These are phyloP conservation scores for Dendrocincla fuliginosa DNA, from an alignment of 2,797 vertebrate species.

Conservation along the genomic window DNA sequence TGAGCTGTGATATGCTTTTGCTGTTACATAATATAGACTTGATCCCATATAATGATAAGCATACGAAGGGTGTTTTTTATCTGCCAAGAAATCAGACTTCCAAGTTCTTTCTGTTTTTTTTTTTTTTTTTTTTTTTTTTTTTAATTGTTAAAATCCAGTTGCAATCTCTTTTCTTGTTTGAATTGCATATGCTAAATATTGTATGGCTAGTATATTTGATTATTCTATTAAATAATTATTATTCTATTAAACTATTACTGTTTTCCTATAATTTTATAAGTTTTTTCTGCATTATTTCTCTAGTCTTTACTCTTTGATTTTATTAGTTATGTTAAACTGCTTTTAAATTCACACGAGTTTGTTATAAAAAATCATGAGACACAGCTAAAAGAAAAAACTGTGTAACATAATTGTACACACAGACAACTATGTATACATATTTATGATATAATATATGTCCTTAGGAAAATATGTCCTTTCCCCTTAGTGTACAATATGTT, in stretches of 20 bases:
- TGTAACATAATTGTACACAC: background rate
- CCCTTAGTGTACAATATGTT: background rate
- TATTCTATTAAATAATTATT: background rate
- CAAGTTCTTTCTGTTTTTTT: background rate
- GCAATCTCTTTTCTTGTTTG: background rate
- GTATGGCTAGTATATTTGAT: background rate
- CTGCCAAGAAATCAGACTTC: background rate
- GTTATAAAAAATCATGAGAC: background rate
- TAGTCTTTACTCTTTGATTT: background rate
- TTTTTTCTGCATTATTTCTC: background rate
- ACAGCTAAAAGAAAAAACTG: background rate
- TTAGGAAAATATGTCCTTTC: background rate
- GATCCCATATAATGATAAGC: background rate
- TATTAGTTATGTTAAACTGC: background rate
- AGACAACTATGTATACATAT: background rate
- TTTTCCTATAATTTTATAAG: background rate
- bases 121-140: background rate
- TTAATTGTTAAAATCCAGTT: background rate
- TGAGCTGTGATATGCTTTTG: background rate
- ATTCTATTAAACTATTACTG: background rate
- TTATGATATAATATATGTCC: background rate
- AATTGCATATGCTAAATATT: accelerated
- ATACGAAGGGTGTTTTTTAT: background rate
- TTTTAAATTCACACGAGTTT: background rate
- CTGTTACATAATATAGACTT: background rate